Percentiles rank a stretch among this genome's conserved stretches.
phyloP scores from a whole-genome alignment of 2,888 invertebrate genomes.

The Seira ritae region DNA sequence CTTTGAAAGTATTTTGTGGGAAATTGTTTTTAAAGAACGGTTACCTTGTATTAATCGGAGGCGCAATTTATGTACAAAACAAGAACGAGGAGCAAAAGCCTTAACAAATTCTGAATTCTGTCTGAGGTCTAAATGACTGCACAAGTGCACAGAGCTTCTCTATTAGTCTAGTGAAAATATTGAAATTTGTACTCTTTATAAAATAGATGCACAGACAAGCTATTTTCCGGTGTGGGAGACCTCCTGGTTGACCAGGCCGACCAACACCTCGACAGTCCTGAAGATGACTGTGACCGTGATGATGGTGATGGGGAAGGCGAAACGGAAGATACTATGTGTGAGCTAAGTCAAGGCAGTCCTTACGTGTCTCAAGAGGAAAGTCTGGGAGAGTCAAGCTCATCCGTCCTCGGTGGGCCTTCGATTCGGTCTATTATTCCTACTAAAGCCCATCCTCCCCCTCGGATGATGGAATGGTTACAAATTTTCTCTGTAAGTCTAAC shows the following conservation, averaged over 20 bases:
- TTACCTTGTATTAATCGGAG: no score
- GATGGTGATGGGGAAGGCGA: slow-evolving; percentile 16
- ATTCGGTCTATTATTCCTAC: slow-evolving; percentile 80
- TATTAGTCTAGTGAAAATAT: background rate
- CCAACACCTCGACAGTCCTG: slow-evolving; percentile 66
- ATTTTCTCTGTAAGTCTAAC: slow-evolving; percentile 49
- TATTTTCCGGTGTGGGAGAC: slow-evolving; percentile 19
- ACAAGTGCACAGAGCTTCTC: no score
- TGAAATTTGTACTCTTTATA: background rate
- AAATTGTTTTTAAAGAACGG: no score
- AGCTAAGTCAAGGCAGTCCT: slow-evolving; percentile 31
- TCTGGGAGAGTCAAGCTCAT: slow-evolving; percentile 38
- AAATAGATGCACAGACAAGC: background rate
- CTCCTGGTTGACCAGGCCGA: slow-evolving; percentile 52
- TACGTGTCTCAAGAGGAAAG: slow-evolving; percentile 42
- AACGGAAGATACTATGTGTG: background rate
- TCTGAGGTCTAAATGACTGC: no score
- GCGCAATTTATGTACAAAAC: no score
- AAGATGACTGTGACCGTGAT: slow-evolving; percentile 43
- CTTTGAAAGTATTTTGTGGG: no score
- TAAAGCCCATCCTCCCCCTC: slow-evolving; percentile 88
- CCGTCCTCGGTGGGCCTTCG: slow-evolving; percentile 50
- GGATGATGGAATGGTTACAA: slow-evolving; percentile 84
- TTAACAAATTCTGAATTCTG: no score
- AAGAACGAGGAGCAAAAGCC: no score